Evolutionary conservation across 2,797 vertebrate genomes (phyloP).

Genomic region (Lithobates pipiens): DNA sequence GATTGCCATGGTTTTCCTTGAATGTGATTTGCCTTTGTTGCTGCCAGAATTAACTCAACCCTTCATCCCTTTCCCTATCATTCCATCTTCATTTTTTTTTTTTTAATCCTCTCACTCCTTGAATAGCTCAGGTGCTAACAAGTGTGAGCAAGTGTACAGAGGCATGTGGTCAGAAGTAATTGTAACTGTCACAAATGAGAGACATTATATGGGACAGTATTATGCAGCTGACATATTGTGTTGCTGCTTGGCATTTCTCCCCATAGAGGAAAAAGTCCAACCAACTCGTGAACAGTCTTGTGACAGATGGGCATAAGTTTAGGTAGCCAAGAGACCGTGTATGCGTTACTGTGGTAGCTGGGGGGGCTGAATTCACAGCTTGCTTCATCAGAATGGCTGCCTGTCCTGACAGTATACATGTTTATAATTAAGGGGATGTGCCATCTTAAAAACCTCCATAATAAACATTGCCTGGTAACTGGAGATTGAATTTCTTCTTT

Average conservation of each 20-base stretch:
- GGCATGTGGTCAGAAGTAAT: conserved; percentile 50
- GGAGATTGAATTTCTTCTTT: neutral
- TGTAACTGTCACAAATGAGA: conserved; percentile 55
- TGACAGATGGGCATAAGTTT: conserved; percentile 59
- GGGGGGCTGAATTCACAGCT: conserved; percentile 63
- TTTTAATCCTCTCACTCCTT: conserved; percentile 2
- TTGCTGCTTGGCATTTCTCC: conserved; percentile 61
- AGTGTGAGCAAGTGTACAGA: conserved; percentile 58
- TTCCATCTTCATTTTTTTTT: conserved; percentile 29
- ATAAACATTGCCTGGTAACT: conserved; percentile 47
- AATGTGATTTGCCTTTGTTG: conserved; percentile 62
- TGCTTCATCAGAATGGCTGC: conserved; percentile 65
- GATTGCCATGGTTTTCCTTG: conserved; percentile 53
- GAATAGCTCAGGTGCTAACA: conserved; percentile 56
- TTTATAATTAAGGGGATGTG: conserved; percentile 74
- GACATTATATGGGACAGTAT: conserved; percentile 52
- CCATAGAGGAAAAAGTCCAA: conserved; percentile 62
- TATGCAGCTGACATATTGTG: conserved; percentile 58
- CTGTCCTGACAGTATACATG: conserved; percentile 67
- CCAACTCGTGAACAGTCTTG: conserved; percentile 67
- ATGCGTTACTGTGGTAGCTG: conserved; percentile 67
- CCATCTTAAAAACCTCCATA: conserved; percentile 65
- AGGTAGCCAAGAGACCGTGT: conserved; percentile 68
- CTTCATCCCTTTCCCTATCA: conserved; percentile 41
- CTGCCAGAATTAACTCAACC: conserved; percentile 52